Conservation (phyloP, 2,113 vertebrate genomes). For the Pavo muticus region DNA sequence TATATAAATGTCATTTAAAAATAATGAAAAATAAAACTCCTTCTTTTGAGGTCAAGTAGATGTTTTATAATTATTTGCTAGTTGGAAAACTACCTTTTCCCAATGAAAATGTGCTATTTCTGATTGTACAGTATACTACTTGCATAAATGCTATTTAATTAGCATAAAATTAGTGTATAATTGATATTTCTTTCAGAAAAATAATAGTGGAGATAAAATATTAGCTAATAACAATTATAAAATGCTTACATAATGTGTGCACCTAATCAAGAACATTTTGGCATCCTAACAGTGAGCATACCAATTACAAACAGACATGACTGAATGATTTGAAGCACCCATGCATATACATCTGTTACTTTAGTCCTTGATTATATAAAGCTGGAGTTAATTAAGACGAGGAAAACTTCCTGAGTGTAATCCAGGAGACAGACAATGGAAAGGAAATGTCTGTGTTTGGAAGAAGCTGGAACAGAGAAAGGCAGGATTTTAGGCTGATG, state of each 20-base stretch:
- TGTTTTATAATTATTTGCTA: not conserved
- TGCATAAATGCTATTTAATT: constrained; percentile 25
- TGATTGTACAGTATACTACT: not conserved
- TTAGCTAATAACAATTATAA: constrained; percentile 26
- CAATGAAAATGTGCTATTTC: constrained; percentile 3
- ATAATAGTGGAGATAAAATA: constrained; percentile 27
- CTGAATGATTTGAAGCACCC: not conserved
- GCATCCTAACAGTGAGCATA: not conserved
- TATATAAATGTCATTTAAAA: not conserved
- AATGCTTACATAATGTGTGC: not conserved
- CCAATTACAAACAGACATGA: not conserved
- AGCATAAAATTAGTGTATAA: constrained; percentile 11
- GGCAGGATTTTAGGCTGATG: not conserved
- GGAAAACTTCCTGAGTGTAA: not conserved
- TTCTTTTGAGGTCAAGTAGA: not conserved
- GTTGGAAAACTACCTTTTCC: not conserved
- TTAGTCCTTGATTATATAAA: not conserved
- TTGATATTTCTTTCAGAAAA: constrained; percentile 35
- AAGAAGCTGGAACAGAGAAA: not conserved
- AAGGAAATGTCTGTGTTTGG: not conserved
- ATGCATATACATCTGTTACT: not conserved
- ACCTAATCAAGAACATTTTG: constrained; percentile 19
- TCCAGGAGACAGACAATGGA: not conserved
- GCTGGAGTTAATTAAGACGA: not conserved
- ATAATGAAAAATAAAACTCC: not conserved